Evolutionary conservation across 2,888 invertebrate genomes (phyloP).

Genomic region (Trichopria drosophilae): DNA sequence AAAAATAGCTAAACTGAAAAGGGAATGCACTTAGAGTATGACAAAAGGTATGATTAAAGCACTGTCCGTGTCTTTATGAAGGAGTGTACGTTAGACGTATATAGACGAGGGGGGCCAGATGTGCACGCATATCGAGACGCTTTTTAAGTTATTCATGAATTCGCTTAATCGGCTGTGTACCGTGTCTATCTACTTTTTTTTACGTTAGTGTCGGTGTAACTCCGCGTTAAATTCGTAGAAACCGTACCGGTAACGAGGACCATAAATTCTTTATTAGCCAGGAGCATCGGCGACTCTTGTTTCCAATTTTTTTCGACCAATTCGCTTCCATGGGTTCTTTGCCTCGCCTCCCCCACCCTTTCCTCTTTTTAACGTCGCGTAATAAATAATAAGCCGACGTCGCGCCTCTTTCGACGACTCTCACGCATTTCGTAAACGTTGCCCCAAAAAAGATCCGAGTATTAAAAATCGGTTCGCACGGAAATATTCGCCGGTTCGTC

Average conservation of each 20-base stretch:
- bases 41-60: too few relatives aligned
- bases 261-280: conserved; percentile 57
- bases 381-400: too few relatives aligned
- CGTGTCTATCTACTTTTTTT: conserved; percentile 49
- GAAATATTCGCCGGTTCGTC: too few relatives aligned
- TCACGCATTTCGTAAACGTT: too few relatives aligned
- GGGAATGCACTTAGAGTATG: too few relatives aligned
- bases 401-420: too few relatives aligned
- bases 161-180: conserved; percentile 56
- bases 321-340: conserved; percentile 29
- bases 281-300: conserved; percentile 39
- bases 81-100: too few relatives aligned
- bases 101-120: not conserved
- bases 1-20: too few relatives aligned
- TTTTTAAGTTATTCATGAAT: conserved; percentile 58
- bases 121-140: not conserved
- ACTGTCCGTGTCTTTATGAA: too few relatives aligned
- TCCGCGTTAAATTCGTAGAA: conserved; percentile 58
- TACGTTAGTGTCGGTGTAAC: conserved; percentile 44
- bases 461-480: too few relatives aligned
- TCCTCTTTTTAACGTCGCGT: conserved; percentile 17
- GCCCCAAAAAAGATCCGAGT: too few relatives aligned
- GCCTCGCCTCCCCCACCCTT: conserved; percentile 7
- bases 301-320: too few relatives aligned
- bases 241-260: conserved; percentile 54